Evolutionary conservation across 1,140 invertebrate species (phyloP).

Genomic region (Ostrea denselamellosa): DNA sequence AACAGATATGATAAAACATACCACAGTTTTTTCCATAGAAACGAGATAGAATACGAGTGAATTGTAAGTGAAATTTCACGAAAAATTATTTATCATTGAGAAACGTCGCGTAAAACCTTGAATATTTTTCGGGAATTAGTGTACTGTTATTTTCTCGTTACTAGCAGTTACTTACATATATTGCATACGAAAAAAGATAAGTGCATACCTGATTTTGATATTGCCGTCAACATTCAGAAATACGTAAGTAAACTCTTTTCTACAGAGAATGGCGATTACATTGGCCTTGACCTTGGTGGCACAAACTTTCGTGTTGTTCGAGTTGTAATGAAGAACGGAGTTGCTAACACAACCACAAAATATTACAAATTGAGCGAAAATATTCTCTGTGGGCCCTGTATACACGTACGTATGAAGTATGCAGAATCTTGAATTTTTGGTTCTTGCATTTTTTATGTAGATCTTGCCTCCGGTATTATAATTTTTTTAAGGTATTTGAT

Average conservation of each 20-base stretch:
- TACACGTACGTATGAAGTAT: conserved; percentile 55
- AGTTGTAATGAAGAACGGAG: conserved; percentile 83
- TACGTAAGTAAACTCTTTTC: conserved; percentile 51
- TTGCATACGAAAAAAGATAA: too few relatives aligned
- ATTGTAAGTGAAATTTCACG: too few relatives aligned
- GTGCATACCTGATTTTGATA: too few relatives aligned
- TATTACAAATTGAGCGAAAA: conserved; percentile 69
- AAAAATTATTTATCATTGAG: too few relatives aligned
- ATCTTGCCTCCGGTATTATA: neutral
- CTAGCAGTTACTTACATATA: too few relatives aligned
- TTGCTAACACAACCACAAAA: conserved; percentile 61
- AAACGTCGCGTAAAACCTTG: too few relatives aligned
- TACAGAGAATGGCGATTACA: conserved; percentile 94
- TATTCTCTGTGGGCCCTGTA: conserved; percentile 62
- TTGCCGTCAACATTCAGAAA: too few relatives aligned
- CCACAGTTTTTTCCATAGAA: too few relatives aligned
- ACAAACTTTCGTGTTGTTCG: conserved; percentile 98
- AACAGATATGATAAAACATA: too few relatives aligned
- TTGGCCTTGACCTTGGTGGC: conserved; percentile 97
- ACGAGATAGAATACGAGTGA: too few relatives aligned
- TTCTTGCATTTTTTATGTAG: neutral
- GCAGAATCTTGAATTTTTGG: neutral
- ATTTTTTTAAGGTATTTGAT: conserved; percentile 43
- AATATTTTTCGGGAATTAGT: too few relatives aligned
- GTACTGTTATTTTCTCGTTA: too few relatives aligned